Conservation (phyloP, 2,888 invertebrate genomes). For the Drosophila histrio region DNA sequence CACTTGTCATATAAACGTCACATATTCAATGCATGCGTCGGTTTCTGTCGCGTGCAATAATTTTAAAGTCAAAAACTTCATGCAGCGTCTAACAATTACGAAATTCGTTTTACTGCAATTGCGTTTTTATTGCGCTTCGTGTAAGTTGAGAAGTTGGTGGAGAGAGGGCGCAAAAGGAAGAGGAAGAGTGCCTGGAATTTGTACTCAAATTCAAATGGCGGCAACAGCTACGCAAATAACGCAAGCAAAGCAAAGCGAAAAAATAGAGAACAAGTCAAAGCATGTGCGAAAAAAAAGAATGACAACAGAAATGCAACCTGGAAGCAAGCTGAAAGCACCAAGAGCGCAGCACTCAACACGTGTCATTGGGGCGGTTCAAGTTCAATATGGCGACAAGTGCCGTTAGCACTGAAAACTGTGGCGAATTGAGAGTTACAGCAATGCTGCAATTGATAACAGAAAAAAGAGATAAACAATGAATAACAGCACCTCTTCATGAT, state of each 20-base stretch:
- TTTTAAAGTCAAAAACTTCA: constrained; percentile 8
- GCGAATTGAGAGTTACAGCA: constrained; percentile 35
- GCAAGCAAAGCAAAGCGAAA: constrained; percentile 13
- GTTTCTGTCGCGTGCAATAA: constrained; percentile 45
- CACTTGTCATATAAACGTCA: constrained; percentile 37
- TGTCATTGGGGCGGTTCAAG: constrained; percentile 64
- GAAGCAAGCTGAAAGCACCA: constrained; percentile 13
- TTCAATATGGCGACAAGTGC: constrained; percentile 64
- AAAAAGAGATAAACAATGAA: constrained; percentile 9
- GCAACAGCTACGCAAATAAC: constrained; percentile 46
- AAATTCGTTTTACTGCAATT: constrained; percentile 16
- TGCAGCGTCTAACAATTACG: constrained; percentile 7
- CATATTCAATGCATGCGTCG: constrained; percentile 7
- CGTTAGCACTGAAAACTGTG: constrained; percentile 33
- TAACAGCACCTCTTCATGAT: not conserved
- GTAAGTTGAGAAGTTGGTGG: not conserved
- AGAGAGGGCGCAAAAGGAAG: not conserved
- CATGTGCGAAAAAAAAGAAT: constrained; percentile 31
- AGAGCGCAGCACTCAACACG: constrained; percentile 44
- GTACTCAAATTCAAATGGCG: constrained; percentile 42
- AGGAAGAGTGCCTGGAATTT: constrained; percentile 25
- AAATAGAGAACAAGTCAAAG: constrained; percentile 15
- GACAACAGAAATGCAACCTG: constrained; percentile 28
- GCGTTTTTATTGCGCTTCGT: constrained; percentile 22
- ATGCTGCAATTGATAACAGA: constrained; percentile 6